Percentiles rank a stretch among this genome's conserved stretches.
Conservation (phyloP, 2,888 invertebrate species). For the Aplocera efformata region DNA sequence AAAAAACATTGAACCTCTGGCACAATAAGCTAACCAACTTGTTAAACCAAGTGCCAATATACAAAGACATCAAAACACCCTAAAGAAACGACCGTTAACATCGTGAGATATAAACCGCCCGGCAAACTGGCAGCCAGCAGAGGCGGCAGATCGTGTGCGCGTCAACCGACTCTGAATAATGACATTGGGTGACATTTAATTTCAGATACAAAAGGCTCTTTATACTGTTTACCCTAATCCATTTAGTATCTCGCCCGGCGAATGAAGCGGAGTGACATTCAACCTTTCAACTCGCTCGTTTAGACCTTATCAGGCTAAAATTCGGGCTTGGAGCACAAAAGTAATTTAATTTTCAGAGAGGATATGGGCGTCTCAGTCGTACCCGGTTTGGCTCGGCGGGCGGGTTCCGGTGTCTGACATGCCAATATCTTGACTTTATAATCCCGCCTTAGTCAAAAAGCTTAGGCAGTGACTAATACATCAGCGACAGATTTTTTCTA, state of each 20-base stretch:
- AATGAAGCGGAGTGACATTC: slow-evolving; percentile 34
- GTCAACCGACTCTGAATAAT: slow-evolving; percentile 71
- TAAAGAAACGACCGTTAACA: neutral
- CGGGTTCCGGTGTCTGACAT: no score
- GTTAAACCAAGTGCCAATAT: neutral
- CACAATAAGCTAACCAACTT: slow-evolving; percentile 2
- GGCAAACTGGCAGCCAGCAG: slow-evolving; percentile 15
- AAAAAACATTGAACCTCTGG: neutral
- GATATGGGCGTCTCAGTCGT: neutral
- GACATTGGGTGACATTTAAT: slow-evolving; percentile 76
- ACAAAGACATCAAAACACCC: neutral
- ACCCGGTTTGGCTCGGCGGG: no score
- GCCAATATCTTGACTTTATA: no score
- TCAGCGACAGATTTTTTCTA: no score
- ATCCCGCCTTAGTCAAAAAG: no score
- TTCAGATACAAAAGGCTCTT: slow-evolving; percentile 77
- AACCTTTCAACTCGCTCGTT: slow-evolving; percentile 48
- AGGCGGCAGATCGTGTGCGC: slow-evolving; percentile 61
- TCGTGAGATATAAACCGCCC: slow-evolving; percentile 37
- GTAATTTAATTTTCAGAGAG: slow-evolving; percentile 16
- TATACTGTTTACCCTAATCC: slow-evolving; percentile 77
- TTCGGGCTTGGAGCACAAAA: slow-evolving; percentile 6
- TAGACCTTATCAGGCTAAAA: slow-evolving; percentile 19
- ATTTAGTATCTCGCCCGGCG: slow-evolving; percentile 47
- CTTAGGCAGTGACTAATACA: no score